Base-by-base conservation (phyloP, 2,888 invertebrate species). In the Agrilus cyanescens region DNA sequence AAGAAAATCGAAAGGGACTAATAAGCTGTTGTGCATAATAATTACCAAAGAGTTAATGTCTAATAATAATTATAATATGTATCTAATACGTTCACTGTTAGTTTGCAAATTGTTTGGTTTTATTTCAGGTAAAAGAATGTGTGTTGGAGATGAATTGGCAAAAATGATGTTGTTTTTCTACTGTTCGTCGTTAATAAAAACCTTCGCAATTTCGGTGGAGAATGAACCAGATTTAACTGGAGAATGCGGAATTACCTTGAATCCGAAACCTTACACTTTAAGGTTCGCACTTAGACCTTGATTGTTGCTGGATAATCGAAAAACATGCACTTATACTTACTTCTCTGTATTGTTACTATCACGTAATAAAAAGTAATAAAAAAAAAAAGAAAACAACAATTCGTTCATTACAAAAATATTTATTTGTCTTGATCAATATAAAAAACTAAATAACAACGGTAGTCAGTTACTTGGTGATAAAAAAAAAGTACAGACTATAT, bases 101-200 rank as follows among this genome's bases (percentile, higher is more conserved):
- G n/a, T n/a, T n/a, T n/a, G n/a, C n/a, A n/a, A n/a, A n/a, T n/a
- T n/a, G n/a, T n/a, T n/a, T n/a, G n/a, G n/a, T n/a, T 52, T 32
- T 51, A 44, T 58, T 66, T 12, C 54, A 87, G 87, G 87, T 14
- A 86, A 87, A 60, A 75, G 89, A 29, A 81, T 85, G 74, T 90
- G 90, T 58, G 75, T 87, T 1, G 90, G 90, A 0, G 88, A 89
- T 47, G 88, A 89, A 57, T 63, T 89, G 34, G 85, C 85, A 0
- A 75, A 76, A 48, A 86, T 85, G 80, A 58, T 79, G 15, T 57
- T 82, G 18, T 75, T 74, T 45, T 60, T 85, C 2, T 80, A 80
- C 37, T 70, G 74, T 6, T 77, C 79, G 0, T 70, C 74, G 31
- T 69, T 88, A 8, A 57, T 86, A 0, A 68, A 78, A 7, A 70